A percentile compares a stretch with the other conserved stretches of the same genome.
Evolutionary conservation across 2,888 invertebrate genomes (phyloP).

Genomic region (Autographa pulchrina): DNA sequence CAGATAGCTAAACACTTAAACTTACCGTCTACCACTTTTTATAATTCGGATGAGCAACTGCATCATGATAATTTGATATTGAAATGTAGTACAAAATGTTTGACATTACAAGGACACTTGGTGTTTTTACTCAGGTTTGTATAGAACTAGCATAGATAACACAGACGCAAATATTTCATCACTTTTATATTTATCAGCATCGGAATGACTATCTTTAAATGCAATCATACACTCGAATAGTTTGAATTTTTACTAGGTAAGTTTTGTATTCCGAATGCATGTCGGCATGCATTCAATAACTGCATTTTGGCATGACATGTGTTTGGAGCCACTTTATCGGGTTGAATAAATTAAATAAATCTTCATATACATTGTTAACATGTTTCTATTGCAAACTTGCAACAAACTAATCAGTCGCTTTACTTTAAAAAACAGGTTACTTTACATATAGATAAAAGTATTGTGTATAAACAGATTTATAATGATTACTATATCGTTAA

Average conservation of each 20-base stretch:
- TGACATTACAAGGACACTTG: conserved; percentile 69
- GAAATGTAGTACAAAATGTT: conserved; percentile 71
- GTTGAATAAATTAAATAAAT: conserved; percentile 26
- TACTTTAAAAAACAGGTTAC: conserved; percentile 43
- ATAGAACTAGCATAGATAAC: conserved; percentile 61
- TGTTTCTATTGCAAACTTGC: conserved; percentile 36
- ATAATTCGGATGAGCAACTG: conserved; percentile 60
- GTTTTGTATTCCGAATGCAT: conserved; percentile 31
- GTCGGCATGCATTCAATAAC: conserved; percentile 34
- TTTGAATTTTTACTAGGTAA: conserved; percentile 48
- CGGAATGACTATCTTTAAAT: conserved; percentile 48
- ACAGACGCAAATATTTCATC: conserved; percentile 60
- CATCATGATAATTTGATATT: conserved; percentile 64
- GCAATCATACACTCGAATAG: conserved; percentile 51
- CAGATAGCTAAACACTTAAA: conserved; percentile 41
- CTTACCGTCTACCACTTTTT: conserved; percentile 52
- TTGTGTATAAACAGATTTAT: conserved; percentile 71
- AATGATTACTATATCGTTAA: conserved; percentile 65
- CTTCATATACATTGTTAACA: conserved; percentile 30
- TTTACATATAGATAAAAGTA: conserved; percentile 61
- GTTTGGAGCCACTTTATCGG: conserved; percentile 29
- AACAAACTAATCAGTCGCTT: conserved; percentile 31
- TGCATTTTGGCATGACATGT: conserved; percentile 19
- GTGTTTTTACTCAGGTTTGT: conserved; percentile 71
- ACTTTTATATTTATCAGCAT: conserved; percentile 59